Base-by-base conservation (phyloP, 2,113 vertebrate species). In the Columba livia region DNA sequence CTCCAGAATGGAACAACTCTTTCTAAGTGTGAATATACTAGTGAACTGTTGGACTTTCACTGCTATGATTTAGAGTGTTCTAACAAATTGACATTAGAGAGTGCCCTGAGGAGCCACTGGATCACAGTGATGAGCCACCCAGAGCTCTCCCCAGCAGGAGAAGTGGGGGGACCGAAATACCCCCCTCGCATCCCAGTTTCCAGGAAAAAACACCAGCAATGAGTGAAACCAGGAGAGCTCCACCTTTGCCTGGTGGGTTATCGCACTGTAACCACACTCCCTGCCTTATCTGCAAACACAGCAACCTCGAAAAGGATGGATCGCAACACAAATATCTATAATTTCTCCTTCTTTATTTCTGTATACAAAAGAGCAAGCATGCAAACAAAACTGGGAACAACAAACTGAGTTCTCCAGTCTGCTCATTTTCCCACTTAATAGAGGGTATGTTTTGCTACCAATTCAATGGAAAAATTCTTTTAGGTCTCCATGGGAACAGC, bases 401-500 rank as follows among this genome's bases (percentile, higher is more conserved):
- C 24, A 67, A 64, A 60, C 19, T 21, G 78, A 88, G 72, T 15
- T 89, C 80, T 81, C 53, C 61, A 38, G 48, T 50, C 72, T 88
- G 53, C 61, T 54, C 48, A 48, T 83, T 90, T 79, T 42, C 79
- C 85, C 72, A 40, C 60, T 94, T 85, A 57, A 65, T 87, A 87
- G 88, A 87, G 77, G 57, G 48, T 34, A 53, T 47, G 90, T 85
- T 92, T 94, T 90, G 93, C 93, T 58, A 80, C 90, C 65, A 85
- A 89, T 96, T 96, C 88, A 90, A 95, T 69, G 88, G 92, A 65
- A 93, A 93, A 93, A 96, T 92, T 96, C 90, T 86, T 93, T 67
- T 11, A 79, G 77, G 70, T 93, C 92, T 96, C 94, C 89, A 89
- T 92, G 93, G 96, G 92, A 96, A 95, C 93, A 77, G 90, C 79